phyloP scores from a whole-genome alignment of 2,797 vertebrate genomes.

The Amblyraja radiata region DNA sequence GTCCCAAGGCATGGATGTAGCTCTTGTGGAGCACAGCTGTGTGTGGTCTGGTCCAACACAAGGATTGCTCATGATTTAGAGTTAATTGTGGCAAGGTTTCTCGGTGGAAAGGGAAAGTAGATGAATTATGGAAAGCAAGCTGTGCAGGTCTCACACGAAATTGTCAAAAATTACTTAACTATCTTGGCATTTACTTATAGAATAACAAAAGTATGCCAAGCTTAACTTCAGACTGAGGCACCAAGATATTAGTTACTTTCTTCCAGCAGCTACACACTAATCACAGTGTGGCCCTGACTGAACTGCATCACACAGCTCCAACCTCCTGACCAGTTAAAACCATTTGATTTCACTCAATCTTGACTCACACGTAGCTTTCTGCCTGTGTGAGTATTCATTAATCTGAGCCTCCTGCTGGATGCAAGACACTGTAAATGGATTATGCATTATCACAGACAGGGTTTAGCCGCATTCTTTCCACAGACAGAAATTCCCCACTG shows the following conservation, averaged over 20 bases:
- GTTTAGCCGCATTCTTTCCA: conserved; percentile 26
- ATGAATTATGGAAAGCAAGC: not conserved
- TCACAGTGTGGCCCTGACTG: not conserved
- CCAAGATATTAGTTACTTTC: not conserved
- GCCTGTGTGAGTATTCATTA: conserved; percentile 15
- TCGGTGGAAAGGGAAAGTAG: not conserved
- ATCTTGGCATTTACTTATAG: not conserved
- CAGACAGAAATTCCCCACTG: not conserved
- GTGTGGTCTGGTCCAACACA: not conserved
- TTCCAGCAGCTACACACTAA: not conserved
- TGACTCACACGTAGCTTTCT: not conserved
- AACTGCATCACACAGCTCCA: not conserved
- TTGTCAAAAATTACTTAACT: not conserved
- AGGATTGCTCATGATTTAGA: not conserved
- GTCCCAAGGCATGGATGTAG: not conserved
- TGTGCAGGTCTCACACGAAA: not conserved
- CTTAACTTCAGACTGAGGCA: not conserved
- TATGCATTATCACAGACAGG: not conserved
- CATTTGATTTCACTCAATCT: conserved; percentile 29
- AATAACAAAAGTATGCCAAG: not conserved
- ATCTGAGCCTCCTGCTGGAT: not conserved
- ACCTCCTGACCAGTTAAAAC: conserved; percentile 3
- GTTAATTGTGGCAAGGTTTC: not conserved
- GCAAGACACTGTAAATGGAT: not conserved
- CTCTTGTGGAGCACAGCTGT: no score